Conservation (phyloP, 2,888 invertebrate genomes). For the Lepas anatifera region DNA sequence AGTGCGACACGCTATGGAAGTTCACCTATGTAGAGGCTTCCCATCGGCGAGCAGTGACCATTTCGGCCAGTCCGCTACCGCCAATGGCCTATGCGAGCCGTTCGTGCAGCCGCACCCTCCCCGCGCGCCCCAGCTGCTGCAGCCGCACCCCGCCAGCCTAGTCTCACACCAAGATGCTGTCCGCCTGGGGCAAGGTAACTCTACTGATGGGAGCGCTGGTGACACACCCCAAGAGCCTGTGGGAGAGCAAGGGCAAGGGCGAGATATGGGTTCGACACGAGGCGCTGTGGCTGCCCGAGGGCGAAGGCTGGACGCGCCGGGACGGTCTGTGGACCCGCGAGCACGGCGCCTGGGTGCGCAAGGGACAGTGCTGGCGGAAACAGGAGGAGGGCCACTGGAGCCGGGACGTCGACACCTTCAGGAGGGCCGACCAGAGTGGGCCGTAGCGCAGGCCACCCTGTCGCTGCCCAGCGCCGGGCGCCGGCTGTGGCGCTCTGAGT, state of each 20-base stretch:
- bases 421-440: background rate
- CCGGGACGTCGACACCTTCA: background rate
- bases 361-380: background rate
- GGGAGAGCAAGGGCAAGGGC: background rate
- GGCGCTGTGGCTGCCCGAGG: background rate
- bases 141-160: background rate
- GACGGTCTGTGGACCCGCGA: background rate
- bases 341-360: background rate
- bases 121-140: too few relatives aligned
- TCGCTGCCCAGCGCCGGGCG: background rate
- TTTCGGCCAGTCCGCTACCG: background rate
- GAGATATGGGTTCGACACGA: background rate
- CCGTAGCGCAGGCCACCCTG: background rate
- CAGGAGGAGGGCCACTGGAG: slow-evolving; percentile 6
- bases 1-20: background rate
- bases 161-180: background rate
- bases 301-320: background rate
- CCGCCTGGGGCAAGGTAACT: background rate
- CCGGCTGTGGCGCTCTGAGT: background rate
- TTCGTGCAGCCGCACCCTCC: fast-evolving
- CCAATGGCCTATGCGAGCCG: background rate
- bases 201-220: background rate
- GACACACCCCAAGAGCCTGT: background rate
- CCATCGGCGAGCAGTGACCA: too few relatives aligned
- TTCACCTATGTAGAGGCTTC: background rate